These are phyloP conservation scores for Trachurus trachurus DNA, from an alignment of 2,797 vertebrate species.

Conservation along the genomic window DNA sequence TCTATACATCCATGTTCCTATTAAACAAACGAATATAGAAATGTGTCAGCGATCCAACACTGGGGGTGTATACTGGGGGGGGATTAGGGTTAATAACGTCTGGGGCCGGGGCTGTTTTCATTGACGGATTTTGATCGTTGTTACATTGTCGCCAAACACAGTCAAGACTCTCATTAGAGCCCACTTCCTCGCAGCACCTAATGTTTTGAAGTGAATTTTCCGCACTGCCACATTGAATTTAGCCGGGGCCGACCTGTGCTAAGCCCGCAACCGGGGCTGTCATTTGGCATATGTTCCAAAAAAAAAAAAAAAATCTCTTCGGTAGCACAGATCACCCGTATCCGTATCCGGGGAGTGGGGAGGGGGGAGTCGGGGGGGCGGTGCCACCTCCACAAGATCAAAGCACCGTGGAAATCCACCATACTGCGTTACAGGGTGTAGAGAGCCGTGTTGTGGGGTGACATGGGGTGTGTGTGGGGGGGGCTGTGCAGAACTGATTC, in stretches of 20 bases:
- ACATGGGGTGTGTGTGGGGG: not conserved
- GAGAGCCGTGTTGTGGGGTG: slow-evolving; percentile 18
- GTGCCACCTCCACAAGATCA: slow-evolving; percentile 72
- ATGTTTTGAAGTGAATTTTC: slow-evolving; percentile 78
- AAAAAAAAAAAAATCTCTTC: slow-evolving; percentile 50
- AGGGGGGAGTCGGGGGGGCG: slow-evolving; percentile 9
- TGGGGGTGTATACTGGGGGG: slow-evolving; percentile 14
- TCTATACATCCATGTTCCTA: slow-evolving; percentile 18
- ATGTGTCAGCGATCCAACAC: slow-evolving; percentile 31
- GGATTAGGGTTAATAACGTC: slow-evolving; percentile 46
- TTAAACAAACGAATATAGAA: slow-evolving; percentile 3
- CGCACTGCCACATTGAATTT: slow-evolving; percentile 75
- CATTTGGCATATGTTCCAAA: slow-evolving; percentile 63
- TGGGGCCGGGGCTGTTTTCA: slow-evolving; percentile 21
- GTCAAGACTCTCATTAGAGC: slow-evolving; percentile 59
- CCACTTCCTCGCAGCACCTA: slow-evolving; percentile 47
- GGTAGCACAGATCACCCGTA: slow-evolving; percentile 65
- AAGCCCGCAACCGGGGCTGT: slow-evolving; percentile 65
- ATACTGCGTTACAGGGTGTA: slow-evolving; percentile 43
- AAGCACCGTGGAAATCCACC: slow-evolving; percentile 73
- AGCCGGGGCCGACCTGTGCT: slow-evolving; percentile 69
- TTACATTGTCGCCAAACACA: slow-evolving; percentile 34
- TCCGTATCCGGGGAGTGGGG: slow-evolving; percentile 22
- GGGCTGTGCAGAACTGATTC: slow-evolving; percentile 57
- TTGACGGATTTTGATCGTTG: slow-evolving; percentile 29